These are phyloP conservation scores for Cebus imitator DNA, from an alignment of 2,113 vertebrate species.

Conservation along the genomic window DNA sequence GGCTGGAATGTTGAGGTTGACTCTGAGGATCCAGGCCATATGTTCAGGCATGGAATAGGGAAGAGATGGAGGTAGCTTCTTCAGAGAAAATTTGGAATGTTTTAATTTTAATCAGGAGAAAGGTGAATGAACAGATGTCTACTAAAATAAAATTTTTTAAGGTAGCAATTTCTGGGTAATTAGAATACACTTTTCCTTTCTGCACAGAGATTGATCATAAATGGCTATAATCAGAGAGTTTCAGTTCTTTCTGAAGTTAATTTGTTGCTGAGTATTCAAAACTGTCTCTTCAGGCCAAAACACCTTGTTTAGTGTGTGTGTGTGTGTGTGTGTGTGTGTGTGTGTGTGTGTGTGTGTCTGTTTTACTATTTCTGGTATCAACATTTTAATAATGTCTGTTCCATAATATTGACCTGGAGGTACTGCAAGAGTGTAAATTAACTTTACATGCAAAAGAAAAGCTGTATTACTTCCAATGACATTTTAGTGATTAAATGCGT, in stretches of 20 bases:
- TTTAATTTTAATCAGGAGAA: conserved; percentile 5
- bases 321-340: not conserved
- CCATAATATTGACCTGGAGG: not conserved
- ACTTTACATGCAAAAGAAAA: conserved; percentile 4
- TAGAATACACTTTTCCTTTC: not conserved
- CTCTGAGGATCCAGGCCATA: not conserved
- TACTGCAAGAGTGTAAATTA: not conserved
- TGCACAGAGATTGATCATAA: not conserved
- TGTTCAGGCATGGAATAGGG: not conserved
- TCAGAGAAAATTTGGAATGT: not conserved
- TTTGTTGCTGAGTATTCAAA: not conserved
- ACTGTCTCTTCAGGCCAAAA: not conserved
- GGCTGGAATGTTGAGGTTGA: not conserved
- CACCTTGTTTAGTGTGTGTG: not conserved
- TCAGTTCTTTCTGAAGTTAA: not conserved
- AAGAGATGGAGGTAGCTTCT: not conserved
- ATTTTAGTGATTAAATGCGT: not conserved
- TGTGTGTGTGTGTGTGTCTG: not conserved
- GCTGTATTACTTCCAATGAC: not conserved
- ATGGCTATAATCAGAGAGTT: not conserved
- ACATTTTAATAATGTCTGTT: not conserved
- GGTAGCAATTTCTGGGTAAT: conserved; percentile 22
- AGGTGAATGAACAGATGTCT: not conserved
- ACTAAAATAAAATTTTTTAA: not conserved
- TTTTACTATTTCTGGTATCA: not conserved